These are phyloP conservation scores for Hylaeus anthracinus DNA, from an alignment of 1,140 invertebrate species.

Conservation along the genomic window DNA sequence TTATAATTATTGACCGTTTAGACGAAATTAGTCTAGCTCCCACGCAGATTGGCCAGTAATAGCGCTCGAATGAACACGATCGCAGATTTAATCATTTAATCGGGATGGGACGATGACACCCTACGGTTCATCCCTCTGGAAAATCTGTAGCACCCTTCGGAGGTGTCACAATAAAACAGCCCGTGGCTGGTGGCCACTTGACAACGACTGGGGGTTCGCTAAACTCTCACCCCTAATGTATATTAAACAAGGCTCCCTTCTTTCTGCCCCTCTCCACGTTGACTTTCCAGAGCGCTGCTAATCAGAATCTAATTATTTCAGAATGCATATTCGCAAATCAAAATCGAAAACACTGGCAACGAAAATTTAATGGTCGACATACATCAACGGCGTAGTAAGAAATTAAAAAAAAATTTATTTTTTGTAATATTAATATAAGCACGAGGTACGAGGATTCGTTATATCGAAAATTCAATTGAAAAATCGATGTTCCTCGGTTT, in stretches of 20 bases:
- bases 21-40: constrained; percentile 57
- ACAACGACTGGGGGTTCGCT: constrained; percentile 50
- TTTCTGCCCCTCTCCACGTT: constrained; percentile 22
- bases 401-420: no score
- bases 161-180: constrained; percentile 74
- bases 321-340: constrained; percentile 27
- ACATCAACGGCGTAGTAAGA: no score
- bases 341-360: no score
- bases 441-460: no score
- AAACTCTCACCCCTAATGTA: constrained; percentile 63
- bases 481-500: neutral
- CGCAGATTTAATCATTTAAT: constrained; percentile 61
- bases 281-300: constrained; percentile 40
- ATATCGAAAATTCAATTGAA: no score
- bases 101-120: constrained; percentile 60
- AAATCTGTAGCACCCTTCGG: constrained; percentile 62
- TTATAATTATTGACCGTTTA: neutral
- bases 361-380: no score
- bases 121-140: constrained; percentile 48
- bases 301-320: constrained; percentile 70
- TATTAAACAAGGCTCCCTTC: constrained; percentile 60
- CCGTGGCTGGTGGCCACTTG: constrained; percentile 72
- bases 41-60: constrained; percentile 76
- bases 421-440: no score
- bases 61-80: constrained; percentile 68